Conservation (phyloP, 2,888 invertebrate species). For the Yponomeuta sedellus region DNA sequence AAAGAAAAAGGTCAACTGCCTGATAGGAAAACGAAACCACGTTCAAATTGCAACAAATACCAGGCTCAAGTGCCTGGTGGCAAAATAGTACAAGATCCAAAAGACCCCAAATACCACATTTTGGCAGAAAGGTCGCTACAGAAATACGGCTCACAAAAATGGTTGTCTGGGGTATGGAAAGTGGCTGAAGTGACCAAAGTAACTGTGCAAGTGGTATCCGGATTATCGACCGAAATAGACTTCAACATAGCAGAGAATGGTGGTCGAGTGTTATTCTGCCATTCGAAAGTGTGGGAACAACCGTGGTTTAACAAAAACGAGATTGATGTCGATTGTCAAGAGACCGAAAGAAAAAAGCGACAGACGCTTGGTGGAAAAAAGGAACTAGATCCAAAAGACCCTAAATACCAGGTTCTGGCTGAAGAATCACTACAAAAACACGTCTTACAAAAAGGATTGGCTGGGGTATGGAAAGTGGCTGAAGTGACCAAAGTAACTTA, state of each 20-base stretch:
- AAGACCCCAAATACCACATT: conserved; percentile 21
- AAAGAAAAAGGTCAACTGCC: conserved; percentile 22
- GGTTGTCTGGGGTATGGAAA: conserved; percentile 21
- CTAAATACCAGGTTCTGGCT: conserved; percentile 30
- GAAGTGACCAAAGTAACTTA: conserved; percentile 46
- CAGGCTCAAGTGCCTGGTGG: no score
- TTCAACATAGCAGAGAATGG: conserved; percentile 41
- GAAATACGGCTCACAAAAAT: conserved; percentile 24
- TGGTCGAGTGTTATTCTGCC: conserved; percentile 29
- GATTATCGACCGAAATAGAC: conserved; percentile 61
- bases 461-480: conserved; percentile 31
- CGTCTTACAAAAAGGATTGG: conserved; percentile 26
- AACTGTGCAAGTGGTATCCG: conserved; percentile 61
- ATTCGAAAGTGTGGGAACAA: conserved; percentile 28
- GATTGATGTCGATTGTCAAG: conserved; percentile 30
- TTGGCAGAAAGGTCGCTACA: conserved; percentile 30
- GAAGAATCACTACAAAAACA: conserved; percentile 34
- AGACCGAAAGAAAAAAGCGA: conserved; percentile 20
- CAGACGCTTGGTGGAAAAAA: neutral
- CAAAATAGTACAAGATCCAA: no score
- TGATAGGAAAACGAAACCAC: conserved; percentile 34
- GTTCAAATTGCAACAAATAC: conserved; percentile 27
- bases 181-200: conserved; percentile 46
- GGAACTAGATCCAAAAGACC: conserved; percentile 28
- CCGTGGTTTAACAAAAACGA: conserved; percentile 27